Base-by-base conservation (phyloP, 2,113 vertebrate genomes). In the Plectropomus leopardus region DNA sequence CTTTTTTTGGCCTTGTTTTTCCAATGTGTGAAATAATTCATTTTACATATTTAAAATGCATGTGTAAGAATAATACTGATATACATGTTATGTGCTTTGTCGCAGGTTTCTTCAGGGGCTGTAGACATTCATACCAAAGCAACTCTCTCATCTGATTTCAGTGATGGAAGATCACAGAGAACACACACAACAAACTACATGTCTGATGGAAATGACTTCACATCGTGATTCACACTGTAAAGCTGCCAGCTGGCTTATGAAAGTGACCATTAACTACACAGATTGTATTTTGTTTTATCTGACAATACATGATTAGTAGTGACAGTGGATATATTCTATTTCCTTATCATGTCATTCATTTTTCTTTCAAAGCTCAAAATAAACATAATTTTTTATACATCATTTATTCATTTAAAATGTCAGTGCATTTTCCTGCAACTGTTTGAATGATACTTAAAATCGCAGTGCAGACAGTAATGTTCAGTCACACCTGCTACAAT, bases 101-200 rank as follows among this genome's bases (percentile, higher is more conserved):
- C 90, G 21, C 91, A 96, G 95, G 93, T 94, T 94, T 91, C 95
- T 94, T 66, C 94, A 94, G 74, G 91, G 94, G 40, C 90, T 93
- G 86, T 95, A 94, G 78, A 70, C n/a, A 59, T n/a, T 71, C 55
- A 30, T 3, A 6, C 45, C 23, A 36, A 76, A 68, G 53, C 76
- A 42, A 67, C 72, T 40, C 24, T 84, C 32, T 76, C 72, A 73
- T 78, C 63, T 53, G 58, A 17, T 59, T 58, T 28, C 63, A 47
- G 45, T 32, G 34, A 77, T 73, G 48, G 48, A 74, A 71, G 68
- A 82, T 76, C 78, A 66, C 34, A 66, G 58, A 77, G 59, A 78
- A 72, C 48, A 80, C 63, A 53, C 61, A 65, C 47, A 50, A 66
- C 9, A 3, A 82, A 70, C 15, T 13, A 78, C 79, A 71, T 53